These are phyloP conservation scores for Casuarius casuarius DNA, from an alignment of 2,113 vertebrate genomes.

Conservation along the genomic window DNA sequence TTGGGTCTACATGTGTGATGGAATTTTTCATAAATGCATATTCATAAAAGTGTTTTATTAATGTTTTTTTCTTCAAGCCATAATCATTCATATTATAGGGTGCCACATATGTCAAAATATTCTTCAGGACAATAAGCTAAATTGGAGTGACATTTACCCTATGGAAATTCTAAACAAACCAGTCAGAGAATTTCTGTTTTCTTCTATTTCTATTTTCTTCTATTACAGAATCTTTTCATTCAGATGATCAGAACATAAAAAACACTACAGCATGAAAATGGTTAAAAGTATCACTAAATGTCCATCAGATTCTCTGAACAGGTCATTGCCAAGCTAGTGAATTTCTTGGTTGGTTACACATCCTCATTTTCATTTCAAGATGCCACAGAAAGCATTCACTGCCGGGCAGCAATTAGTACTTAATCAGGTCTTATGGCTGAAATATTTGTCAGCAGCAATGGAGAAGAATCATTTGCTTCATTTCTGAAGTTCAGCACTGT, in stretches of 20 bases:
- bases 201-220: background rate
- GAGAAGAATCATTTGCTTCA: constrained; percentile 47
- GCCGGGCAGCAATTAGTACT: constrained; percentile 56
- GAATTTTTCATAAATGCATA: constrained; percentile 28
- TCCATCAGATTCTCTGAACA: constrained; percentile 15
- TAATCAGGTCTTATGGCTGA: constrained; percentile 66
- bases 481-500: constrained; percentile 27
- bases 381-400: constrained; percentile 47
- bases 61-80: background rate
- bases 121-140: background rate
- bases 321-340: constrained; percentile 4
- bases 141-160: background rate
- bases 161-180: background rate
- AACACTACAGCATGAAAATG: background rate
- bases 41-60: background rate
- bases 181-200: background rate
- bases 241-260: background rate
- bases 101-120: background rate
- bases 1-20: background rate
- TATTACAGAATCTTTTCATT: background rate
- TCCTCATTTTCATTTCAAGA: constrained; percentile 67
- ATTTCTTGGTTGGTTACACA: constrained; percentile 63
- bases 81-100: background rate
- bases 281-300: background rate
- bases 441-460: constrained; percentile 64